Evolutionary conservation across 35 echinoderm and acorn worm genomes (phyloP).

Genomic region (Hemicentrotus pulcherrimus): DNA sequence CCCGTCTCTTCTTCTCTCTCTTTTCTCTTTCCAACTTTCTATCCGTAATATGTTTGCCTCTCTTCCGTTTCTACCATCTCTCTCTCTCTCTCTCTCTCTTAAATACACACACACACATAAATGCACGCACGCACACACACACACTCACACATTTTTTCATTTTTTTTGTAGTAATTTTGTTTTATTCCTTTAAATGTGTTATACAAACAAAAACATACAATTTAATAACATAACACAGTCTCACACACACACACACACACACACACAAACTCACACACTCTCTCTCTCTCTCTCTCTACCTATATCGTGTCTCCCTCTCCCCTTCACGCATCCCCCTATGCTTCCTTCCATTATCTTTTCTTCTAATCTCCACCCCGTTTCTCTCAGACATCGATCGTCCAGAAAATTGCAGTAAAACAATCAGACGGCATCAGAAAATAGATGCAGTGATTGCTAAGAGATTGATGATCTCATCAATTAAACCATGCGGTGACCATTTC

Average conservation of each 20-base stretch:
- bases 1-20: background rate
- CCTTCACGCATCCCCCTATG: background rate
- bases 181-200: too few relatives aligned
- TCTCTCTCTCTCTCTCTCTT: too few relatives aligned
- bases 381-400: background rate
- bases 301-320: background rate
- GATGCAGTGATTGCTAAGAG: conserved; percentile 17
- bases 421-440: background rate
- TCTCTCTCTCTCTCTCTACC: background rate
- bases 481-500: background rate
- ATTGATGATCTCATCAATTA: conserved; percentile 27
- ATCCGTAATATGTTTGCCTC: too few relatives aligned
- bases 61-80: too few relatives aligned
- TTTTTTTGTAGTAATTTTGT: too few relatives aligned
- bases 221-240: too few relatives aligned
- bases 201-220: too few relatives aligned
- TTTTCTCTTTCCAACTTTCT: background rate
- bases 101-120: too few relatives aligned
- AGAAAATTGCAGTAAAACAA: background rate
- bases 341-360: background rate
- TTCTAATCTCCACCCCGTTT: background rate
- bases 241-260: too few relatives aligned
- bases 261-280: too few relatives aligned
- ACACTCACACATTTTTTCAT: too few relatives aligned
- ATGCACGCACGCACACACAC: too few relatives aligned